Base-by-base conservation (phyloP, 2,113 vertebrate species). In the Daubentonia madagascariensis region DNA sequence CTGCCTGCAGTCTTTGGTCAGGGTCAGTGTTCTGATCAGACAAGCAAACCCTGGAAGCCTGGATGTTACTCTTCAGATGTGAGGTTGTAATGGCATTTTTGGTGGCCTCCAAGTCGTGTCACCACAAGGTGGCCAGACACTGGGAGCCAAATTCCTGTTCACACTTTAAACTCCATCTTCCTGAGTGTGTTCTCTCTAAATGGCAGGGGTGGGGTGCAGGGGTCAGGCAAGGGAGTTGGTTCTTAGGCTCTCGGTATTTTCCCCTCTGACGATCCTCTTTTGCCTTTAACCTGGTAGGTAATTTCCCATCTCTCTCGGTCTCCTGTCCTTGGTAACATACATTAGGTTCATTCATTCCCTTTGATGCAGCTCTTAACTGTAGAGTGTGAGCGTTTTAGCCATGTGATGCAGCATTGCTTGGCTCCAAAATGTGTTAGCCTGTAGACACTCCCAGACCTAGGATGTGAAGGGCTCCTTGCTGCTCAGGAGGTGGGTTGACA, bases 341-440 rank as follows among this genome's bases (percentile, higher is more conserved):
- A 91, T 91, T 63, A 28, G 81, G 79, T 94, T 96, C 40, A 80
- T 86, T 73, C 92, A 75, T 94, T 86, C 70, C 20, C 75, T 97
- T 28, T 91, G 93, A 73, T 79, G 57, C 20, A 85, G 50, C 17
- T 48, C 94, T 78, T 68, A 93, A 70, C 76, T 94, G 93, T 37
- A 88, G 30, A 95, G 20, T 59, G 9, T 96, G 96, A 94, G 89
- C 63, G 88, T 90, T 88, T 73, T 63, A 89, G 20, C 95, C 57
- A 93, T 89, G 63, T 94, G 92, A 97, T 40, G 48, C 7, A 13
- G 80, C 65, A 84, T 96, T 73, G 90, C 76, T 98, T 67, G 93
- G 73, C 73, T 98, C 97, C 78, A 85, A 95, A 84, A 59, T 43
- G 25, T 84, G 23, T 59, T 63, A 73, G n/a, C 32, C 54, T 78